A percentile compares a stretch with the other conserved stretches of the same genome.
These are phyloP conservation scores for Craniophora ligustri DNA, from an alignment of 2,888 invertebrate genomes.

Conservation along the genomic window DNA sequence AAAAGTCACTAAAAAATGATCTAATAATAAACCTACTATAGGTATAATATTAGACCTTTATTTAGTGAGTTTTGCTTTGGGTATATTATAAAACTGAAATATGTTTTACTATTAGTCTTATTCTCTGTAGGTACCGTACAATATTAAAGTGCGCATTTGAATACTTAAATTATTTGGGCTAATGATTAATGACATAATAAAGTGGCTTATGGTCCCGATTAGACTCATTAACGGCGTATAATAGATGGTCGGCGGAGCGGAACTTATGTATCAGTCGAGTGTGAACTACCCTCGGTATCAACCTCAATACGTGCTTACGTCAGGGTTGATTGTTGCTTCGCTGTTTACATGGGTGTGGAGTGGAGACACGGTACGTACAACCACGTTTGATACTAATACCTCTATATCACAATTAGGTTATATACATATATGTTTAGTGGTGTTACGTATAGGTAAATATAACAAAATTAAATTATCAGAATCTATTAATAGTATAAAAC, in stretches of 20 bases:
- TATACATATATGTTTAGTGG: too few species aligned
- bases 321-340: constrained; percentile 47
- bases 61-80: too few species aligned
- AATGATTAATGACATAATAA: constrained; percentile 58
- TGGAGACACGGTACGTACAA: background rate
- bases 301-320: constrained; percentile 57
- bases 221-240: constrained; percentile 71
- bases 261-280: constrained; percentile 78
- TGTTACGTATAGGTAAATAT: too few species aligned
- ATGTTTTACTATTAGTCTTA: too few species aligned
- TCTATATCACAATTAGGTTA: background rate
- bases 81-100: too few species aligned
- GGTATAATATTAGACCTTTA: too few species aligned
- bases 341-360: constrained; percentile 22
- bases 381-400: background rate
- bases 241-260: constrained; percentile 73
- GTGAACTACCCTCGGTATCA: constrained; percentile 73
- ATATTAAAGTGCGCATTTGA: background rate
- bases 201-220: constrained; percentile 61
- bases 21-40: too few species aligned
- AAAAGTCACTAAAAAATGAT: too few species aligned
- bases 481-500: too few species aligned
- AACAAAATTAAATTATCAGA: too few species aligned
- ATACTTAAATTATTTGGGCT: constrained; percentile 50
- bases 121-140: too few species aligned